Percentiles rank a stretch among this genome's conserved stretches.
These are phyloP conservation scores for Nycticryphes semicollaris DNA, from an alignment of 2,113 vertebrate species.

Conservation along the genomic window DNA sequence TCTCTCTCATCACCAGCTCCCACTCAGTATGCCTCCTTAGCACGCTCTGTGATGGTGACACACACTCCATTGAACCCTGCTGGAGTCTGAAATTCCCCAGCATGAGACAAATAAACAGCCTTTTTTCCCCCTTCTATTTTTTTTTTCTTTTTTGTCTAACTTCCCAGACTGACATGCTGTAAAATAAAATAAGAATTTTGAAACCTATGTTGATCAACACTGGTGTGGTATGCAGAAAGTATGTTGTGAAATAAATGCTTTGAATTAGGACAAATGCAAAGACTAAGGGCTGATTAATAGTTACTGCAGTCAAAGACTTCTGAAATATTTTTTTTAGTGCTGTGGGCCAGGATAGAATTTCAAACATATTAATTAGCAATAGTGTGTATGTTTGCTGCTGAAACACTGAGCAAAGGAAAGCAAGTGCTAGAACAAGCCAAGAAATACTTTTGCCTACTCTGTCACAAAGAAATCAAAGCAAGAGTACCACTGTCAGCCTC, in stretches of 20 bases:
- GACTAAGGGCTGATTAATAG: conserved; percentile 53
- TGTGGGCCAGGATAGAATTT: conserved; percentile 56
- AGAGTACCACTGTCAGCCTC: conserved; percentile 3
- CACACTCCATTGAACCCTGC: conserved; percentile 22
- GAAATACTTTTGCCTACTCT: conserved; percentile 49
- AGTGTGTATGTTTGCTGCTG: conserved; percentile 56
- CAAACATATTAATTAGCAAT: conserved; percentile 69
- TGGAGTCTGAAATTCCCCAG: conserved; percentile 38
- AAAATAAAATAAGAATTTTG: conserved; percentile 51
- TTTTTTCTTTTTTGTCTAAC: not conserved
- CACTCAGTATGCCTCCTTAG: conserved; percentile 41
- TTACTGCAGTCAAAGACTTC: conserved; percentile 50
- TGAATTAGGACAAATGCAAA: conserved; percentile 60
- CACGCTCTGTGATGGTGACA: conserved; percentile 35
- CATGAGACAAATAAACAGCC: conserved; percentile 58
- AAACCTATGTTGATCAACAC: conserved; percentile 49
- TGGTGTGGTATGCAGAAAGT: conserved; percentile 47
- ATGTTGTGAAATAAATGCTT: conserved; percentile 54
- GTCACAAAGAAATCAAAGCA: conserved; percentile 56
- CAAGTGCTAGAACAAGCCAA: conserved; percentile 51
- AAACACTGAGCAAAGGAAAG: conserved; percentile 51
- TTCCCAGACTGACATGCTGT: conserved; percentile 47
- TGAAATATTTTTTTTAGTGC: conserved; percentile 6
- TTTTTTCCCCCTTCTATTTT: not conserved
- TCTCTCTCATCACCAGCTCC: conserved; percentile 28